Percentiles rank a stretch among this genome's conserved stretches.
phyloP scores from a whole-genome alignment of 2,113 vertebrate genomes.

The Protomyctophum bolini region DNA sequence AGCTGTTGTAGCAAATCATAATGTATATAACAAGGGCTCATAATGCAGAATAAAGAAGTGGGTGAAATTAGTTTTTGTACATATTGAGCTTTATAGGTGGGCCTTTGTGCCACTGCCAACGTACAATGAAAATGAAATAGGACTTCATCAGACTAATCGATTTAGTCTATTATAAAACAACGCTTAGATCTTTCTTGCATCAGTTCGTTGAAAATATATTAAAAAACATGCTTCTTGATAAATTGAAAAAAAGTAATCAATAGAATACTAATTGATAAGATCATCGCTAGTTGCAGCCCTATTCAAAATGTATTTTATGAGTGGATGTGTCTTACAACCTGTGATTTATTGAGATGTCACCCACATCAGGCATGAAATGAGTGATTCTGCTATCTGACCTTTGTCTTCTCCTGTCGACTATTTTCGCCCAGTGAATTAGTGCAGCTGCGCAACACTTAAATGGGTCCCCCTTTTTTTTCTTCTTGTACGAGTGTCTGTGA shows the following conservation, averaged over 20 bases:
- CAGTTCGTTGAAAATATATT: no score
- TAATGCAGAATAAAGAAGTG: no score
- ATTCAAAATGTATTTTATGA: slow-evolving; percentile 11
- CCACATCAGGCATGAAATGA: slow-evolving; percentile 70
- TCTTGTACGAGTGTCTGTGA: slow-evolving; percentile 66
- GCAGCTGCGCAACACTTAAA: slow-evolving; percentile 85
- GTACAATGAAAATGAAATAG: no score
- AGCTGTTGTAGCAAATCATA: no score
- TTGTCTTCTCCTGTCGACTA: slow-evolving; percentile 68
- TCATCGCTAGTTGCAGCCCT: background rate
- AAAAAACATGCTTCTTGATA: background rate
- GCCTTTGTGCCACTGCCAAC: no score
- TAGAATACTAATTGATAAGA: background rate
- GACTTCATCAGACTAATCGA: no score
- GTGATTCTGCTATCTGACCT: slow-evolving; percentile 77
- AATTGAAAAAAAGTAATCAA: background rate
- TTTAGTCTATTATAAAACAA: no score
- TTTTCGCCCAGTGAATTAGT: slow-evolving; percentile 82
- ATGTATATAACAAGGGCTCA: no score
- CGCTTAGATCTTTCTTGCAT: no score
- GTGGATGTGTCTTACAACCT: slow-evolving; percentile 17
- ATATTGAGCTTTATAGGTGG: no score
- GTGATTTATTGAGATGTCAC: slow-evolving; percentile 51
- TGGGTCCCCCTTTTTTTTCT: slow-evolving; percentile 67
- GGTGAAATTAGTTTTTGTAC: no score